A percentile compares a stretch with the other conserved stretches of the same genome.
These are phyloP conservation scores for Clarias pachynema DNA, from an alignment of 2,797 vertebrate species.

Conservation along the genomic window DNA sequence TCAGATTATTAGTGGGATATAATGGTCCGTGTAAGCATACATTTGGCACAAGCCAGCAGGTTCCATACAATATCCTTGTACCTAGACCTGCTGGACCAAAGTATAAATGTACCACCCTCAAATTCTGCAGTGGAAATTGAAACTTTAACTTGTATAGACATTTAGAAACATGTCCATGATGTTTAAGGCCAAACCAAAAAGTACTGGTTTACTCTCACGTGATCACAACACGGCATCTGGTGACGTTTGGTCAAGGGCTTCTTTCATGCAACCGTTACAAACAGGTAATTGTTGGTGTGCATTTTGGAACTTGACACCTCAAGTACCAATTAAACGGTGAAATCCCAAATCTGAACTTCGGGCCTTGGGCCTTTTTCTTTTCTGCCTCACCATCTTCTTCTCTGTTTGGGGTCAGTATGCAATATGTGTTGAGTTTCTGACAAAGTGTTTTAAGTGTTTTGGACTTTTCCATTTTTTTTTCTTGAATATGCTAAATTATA, in stretches of 20 bases:
- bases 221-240: not conserved
- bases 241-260: not conserved
- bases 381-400: not conserved
- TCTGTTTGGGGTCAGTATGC: not conserved
- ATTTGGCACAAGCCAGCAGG: not conserved
- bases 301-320: not conserved
- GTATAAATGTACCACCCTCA: not conserved
- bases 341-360: not conserved
- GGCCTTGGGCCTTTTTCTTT: not conserved
- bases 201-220: not conserved
- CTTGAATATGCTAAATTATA: not conserved
- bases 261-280: not conserved
- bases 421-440: not conserved
- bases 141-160: not conserved
- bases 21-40: no score
- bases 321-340: not conserved
- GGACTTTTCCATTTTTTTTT: not conserved
- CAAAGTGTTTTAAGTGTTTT: not conserved
- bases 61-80: not conserved
- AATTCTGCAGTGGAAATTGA: not conserved
- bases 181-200: not conserved
- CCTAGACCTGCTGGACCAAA: not conserved
- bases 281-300: not conserved
- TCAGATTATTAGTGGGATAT: no score
- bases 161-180: not conserved